Conservation (phyloP, 2,113 vertebrate genomes). For the Heterochromis multidens region DNA sequence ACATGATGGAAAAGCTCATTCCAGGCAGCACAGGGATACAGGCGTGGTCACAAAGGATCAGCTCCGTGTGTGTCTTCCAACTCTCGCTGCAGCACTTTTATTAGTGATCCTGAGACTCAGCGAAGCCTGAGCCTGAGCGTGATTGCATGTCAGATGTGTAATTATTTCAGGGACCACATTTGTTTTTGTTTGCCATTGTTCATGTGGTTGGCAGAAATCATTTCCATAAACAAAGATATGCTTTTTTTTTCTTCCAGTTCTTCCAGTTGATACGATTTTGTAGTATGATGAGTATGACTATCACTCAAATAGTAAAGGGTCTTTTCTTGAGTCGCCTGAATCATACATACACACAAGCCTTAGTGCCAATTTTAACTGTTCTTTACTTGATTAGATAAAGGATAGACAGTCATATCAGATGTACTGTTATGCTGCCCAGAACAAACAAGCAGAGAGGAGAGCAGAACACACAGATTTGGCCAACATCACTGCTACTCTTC, state of each 20-base stretch:
- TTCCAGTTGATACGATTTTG: neutral
- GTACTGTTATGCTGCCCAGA: neutral
- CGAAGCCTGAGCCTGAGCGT: too few species aligned
- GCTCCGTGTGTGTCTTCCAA: neutral
- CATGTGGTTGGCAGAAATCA: neutral
- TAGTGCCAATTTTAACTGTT: neutral
- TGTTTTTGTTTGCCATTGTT: neutral
- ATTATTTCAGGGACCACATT: neutral
- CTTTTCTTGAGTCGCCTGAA: neutral
- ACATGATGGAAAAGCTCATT: neutral
- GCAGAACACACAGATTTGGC: neutral
- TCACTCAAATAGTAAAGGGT: neutral
- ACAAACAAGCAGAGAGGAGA: neutral
- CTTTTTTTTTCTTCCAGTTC: neutral
- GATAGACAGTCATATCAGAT: neutral
- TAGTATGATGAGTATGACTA: neutral
- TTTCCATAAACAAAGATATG: neutral
- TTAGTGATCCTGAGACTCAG: neutral
- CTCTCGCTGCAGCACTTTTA: neutral
- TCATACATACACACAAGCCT: neutral
- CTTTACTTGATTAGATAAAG: neutral
- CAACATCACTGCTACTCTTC: neutral
- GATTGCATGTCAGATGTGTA: neutral
- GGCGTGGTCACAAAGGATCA: neutral
- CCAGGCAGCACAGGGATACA: neutral